These are phyloP conservation scores for Homarus gammarus DNA, from an alignment of 2,888 invertebrate genomes.

Conservation along the genomic window DNA sequence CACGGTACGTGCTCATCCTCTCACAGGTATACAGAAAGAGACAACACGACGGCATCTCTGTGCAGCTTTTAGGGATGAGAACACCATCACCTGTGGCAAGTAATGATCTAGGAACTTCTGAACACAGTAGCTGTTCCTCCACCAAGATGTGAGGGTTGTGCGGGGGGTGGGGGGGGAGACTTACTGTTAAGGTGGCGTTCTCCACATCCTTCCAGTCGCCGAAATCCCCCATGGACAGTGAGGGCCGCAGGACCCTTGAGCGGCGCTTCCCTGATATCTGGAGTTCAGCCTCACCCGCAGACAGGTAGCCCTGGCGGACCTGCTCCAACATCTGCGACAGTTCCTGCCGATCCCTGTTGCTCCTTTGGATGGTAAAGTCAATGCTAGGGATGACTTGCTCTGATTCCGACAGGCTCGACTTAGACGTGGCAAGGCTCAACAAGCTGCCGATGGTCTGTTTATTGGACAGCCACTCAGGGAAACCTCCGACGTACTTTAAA, in stretches of 20 bases:
- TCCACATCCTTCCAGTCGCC: slow-evolving; percentile 44
- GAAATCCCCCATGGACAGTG: slow-evolving; percentile 21
- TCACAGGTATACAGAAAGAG: too few species aligned
- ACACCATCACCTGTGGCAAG: too few species aligned
- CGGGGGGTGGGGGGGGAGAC: background rate
- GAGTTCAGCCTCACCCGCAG: background rate
- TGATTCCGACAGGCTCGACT: background rate
- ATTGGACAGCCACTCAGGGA: slow-evolving; percentile 55
- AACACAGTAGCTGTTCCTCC: too few species aligned
- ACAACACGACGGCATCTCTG: too few species aligned
- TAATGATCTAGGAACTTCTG: too few species aligned
- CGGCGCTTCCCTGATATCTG: background rate
- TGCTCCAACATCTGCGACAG: slow-evolving; percentile 9
- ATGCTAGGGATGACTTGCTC: background rate
- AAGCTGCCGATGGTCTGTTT: slow-evolving; percentile 21
- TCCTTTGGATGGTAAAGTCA: background rate
- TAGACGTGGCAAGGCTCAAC: background rate
- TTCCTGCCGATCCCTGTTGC: background rate
- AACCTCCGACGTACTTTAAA: background rate
- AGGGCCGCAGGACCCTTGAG: slow-evolving; percentile 20
- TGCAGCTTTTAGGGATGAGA: too few species aligned
- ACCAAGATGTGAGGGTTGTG: too few species aligned
- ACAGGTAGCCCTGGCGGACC: slow-evolving; percentile 2
- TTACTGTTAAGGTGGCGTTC: slow-evolving; percentile 27
- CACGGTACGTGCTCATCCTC: too few species aligned